Percentiles rank a stretch among this genome's conserved stretches.
Evolutionary conservation across 2,113 vertebrate species (phyloP).

Genomic region (Saccopteryx leptura): DNA sequence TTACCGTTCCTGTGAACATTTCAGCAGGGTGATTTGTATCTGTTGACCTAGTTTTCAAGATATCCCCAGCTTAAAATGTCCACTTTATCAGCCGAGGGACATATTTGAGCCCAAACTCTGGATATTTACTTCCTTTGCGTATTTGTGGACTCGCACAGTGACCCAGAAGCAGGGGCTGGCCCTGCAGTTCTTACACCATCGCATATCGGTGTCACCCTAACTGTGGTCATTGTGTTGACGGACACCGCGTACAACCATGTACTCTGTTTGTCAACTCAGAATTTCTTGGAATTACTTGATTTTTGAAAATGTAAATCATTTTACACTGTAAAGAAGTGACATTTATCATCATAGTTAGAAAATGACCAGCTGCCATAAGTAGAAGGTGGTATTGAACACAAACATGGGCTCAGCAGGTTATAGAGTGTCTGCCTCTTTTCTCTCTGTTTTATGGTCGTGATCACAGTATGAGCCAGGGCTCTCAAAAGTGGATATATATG

Average conservation of each 20-base stretch:
- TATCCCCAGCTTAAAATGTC: not conserved
- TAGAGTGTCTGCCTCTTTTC: not conserved
- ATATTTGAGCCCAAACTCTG: not conserved
- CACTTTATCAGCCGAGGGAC: not conserved
- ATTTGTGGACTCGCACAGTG: not conserved
- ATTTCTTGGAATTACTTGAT: not conserved
- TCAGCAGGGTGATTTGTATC: not conserved
- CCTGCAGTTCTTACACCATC: not conserved
- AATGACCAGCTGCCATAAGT: not conserved
- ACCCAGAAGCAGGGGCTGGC: not conserved
- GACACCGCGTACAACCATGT: not conserved
- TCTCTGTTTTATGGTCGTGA: not conserved
- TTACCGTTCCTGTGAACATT: not conserved
- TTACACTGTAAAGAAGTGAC: not conserved
- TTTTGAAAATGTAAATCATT: conserved; percentile 17
- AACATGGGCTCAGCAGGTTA: not conserved
- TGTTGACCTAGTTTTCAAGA: not conserved
- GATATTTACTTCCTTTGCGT: not conserved
- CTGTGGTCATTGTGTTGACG: not conserved
- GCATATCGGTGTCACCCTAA: fast-evolving
- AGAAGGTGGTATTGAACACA: not conserved
- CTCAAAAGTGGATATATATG: not conserved
- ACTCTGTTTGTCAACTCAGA: not conserved
- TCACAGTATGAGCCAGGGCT: not conserved
- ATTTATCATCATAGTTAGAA: not conserved